phyloP scores from a whole-genome alignment of 2,797 vertebrate genomes.

The Xenopus petersii region DNA sequence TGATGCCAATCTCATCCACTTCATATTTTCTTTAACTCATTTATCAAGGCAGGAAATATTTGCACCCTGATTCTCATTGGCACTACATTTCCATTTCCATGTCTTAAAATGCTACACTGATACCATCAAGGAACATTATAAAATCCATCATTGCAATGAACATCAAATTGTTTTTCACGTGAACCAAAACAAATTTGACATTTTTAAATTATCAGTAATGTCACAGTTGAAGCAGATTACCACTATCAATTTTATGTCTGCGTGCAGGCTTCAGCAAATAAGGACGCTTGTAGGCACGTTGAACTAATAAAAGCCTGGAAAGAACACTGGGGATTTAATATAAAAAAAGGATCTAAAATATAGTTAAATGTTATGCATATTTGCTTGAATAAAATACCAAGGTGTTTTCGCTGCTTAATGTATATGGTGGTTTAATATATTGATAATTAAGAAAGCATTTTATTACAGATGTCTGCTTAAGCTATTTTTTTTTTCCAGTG shows the following conservation, averaged over 20 bases:
- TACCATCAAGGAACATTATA: neutral
- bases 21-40: neutral
- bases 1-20: too few species aligned
- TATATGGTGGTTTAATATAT: neutral
- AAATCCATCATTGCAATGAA: constrained; percentile 7
- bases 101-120: neutral
- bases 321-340: neutral
- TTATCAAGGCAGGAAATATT: neutral
- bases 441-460: neutral
- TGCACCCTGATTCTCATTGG: neutral
- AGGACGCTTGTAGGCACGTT: neutral
- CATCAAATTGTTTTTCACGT: constrained; percentile 3
- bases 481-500: neutral
- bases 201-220: constrained; percentile 5
- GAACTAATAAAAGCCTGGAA: constrained; percentile 1
- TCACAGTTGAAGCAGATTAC: constrained; percentile 2
- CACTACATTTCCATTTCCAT: neutral
- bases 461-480: neutral
- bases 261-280: neutral
- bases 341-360: neutral
- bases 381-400: neutral
- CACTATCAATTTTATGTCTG: constrained; percentile 4
- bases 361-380: neutral
- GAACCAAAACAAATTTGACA: neutral
- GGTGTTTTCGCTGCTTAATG: neutral